These are phyloP conservation scores for Stichodactyla mertensii DNA, from an alignment of 64 coral and sea anemone genomes.

Conservation along the genomic window DNA sequence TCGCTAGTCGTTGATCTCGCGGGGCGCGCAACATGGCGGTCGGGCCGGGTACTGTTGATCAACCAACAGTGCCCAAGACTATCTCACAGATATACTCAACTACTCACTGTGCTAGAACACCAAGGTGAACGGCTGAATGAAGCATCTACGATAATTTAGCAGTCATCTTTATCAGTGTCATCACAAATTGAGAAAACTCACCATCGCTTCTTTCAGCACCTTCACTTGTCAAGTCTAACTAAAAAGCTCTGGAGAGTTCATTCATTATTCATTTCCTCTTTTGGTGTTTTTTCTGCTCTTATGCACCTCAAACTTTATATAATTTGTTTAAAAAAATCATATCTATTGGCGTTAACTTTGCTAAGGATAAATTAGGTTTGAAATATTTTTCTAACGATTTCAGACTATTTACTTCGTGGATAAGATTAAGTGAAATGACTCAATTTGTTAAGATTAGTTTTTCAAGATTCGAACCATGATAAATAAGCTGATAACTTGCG, in stretches of 20 bases:
- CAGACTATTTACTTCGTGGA: not conserved
- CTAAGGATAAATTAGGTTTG: no score
- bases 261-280: not conserved
- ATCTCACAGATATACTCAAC: not conserved
- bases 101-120: not conserved
- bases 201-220: not conserved
- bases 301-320: not conserved
- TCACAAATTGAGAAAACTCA: not conserved
- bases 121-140: not conserved
- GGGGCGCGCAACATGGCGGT: not conserved
- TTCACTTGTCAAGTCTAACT: not conserved
- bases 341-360: no score
- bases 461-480: not conserved
- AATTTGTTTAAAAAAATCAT: no score
- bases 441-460: constrained; percentile 7
- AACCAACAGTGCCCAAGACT: not conserved
- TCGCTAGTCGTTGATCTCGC: not conserved
- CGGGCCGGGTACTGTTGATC: not conserved
- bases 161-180: not conserved
- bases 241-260: not conserved
- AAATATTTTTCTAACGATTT: not conserved
- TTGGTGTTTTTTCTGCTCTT: not conserved
- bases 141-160: not conserved
- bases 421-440: not conserved
- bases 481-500: not conserved